Conservation (phyloP, 2,113 vertebrate species). For the Oenanthe melanoleuca region DNA sequence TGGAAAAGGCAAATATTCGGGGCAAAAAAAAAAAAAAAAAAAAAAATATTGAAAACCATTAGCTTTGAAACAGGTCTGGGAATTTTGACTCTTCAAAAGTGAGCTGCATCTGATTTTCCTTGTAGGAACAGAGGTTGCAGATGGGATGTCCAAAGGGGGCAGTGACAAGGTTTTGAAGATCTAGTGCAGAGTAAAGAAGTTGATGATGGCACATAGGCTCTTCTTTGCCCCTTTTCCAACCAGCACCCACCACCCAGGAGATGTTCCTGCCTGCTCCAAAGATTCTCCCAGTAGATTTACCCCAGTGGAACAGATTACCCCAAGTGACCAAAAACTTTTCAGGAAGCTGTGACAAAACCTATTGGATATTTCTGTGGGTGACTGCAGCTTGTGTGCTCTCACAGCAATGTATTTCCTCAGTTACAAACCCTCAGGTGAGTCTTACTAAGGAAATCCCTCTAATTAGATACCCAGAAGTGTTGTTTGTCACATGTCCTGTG, state of each 20-base stretch:
- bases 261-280: neutral
- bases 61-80: neutral
- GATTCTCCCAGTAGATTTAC: neutral
- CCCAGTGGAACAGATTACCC: neutral
- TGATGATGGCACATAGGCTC: neutral
- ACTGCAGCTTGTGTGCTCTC: neutral
- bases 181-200: neutral
- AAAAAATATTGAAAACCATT: accelerated
- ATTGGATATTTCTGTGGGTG: neutral
- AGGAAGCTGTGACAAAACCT: neutral
- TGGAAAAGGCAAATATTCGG: neutral
- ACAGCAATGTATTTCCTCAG: neutral
- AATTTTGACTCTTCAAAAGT: neutral
- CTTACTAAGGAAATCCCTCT: neutral
- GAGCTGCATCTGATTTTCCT: neutral
- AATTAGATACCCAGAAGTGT: neutral
- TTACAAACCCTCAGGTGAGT: neutral
- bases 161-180: neutral
- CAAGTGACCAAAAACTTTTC: neutral
- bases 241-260: neutral
- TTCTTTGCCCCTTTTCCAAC: neutral
- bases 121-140: neutral
- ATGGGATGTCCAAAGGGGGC: neutral
- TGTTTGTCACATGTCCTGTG: neutral
- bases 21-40: accelerated